Evolutionary conservation across 2,888 invertebrate genomes (phyloP), one percentile per base, ranked within the genome.

Genomic region (Matsumyia berberina): DNA sequence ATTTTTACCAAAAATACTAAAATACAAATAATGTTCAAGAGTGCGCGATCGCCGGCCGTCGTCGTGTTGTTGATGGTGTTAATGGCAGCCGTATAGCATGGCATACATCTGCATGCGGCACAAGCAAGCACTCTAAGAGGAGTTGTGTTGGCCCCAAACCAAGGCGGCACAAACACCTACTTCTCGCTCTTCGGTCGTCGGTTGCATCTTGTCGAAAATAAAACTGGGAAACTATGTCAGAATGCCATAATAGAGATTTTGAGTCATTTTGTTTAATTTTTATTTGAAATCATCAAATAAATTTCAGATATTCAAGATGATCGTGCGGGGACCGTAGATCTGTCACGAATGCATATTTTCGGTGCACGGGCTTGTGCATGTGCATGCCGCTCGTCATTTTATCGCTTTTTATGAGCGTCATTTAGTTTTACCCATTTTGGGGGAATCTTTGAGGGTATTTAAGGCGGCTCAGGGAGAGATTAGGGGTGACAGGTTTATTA

Each of bases 141-240:
- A 79, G 42, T 53, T 51, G 37, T 5, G 46, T 60, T 70, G 70
- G 70, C 70, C 70, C 57, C 57, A 70, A 70, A 44, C 37, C 44
- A 35, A 57, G 17, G 46, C 37, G 57, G 42, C 58, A 31, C 33
- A 42, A 64, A 33, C 57, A 81, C 72, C 79, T 51, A 57, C 39
- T 69, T 60, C 42, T 12, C 37, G 37, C 44, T 46, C n/a, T 51
- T 72, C 37, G 24, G n/a, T 42, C 15, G 58, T 35, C 33, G 6
- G 19, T n/a, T 2, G 55, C n/a, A n/a, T 33, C 24, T 37, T 15
- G 58, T 85, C 66, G 60, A 85, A 85, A 85, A 80, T 85, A 80
- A 85, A 79, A 85, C 69, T 46, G 24, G 9, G n/a, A 83, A 83
- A 85, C 57, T 85, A 74, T 85, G 83, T 79, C 83, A 85, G 73